Base-by-base conservation (phyloP, 1,140 invertebrate species). In the Cotesia glomerata region DNA sequence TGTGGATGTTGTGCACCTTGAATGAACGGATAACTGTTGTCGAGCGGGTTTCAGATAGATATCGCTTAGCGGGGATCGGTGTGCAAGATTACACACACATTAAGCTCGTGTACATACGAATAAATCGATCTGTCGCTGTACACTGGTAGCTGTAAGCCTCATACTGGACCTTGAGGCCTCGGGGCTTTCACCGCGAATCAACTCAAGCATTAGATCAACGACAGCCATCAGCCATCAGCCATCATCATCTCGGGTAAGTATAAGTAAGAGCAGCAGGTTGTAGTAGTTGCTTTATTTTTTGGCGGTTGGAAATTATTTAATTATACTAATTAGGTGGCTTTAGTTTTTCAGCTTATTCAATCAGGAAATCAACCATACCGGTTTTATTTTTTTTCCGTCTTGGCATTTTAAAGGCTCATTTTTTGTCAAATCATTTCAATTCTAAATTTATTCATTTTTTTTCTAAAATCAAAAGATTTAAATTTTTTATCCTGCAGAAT, bases 181-280 rank as follows among this genome's bases (percentile, higher is more conserved):
- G 73, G 72, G 75, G 77, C 78, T 83, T 81, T 77, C 80, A 78
- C 73, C 74, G 69, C 76, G 77, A 74, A 13, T 62, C 59, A 26
- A 49, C 26, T 58, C 7, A 64, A 49, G 63, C 34, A 65, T 77
- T 79, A 77, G 69, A 73, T 74, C 78, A 58, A 18, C 18, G 2
- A 18, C 56, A 9, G 7, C 18, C 76, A 72, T 67, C 75, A 9
- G 7, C 18, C 76, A 72, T 67, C 75, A 68, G 76, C 78, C 80
- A 80, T 79, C 79, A 13, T 63, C 73, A 18, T 73, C 14, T 39
- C 26, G 26, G 26, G 26, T 26, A 26, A 26, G 26, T 26, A 26
- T 26, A 26, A 26, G 26, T 26, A 26, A 26, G 26, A 26, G 26
- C 26, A 26, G 26, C 26, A 26, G 26, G 26, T 26, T 26, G 26